These are phyloP conservation scores for Papilio protenor DNA, from an alignment of 2,888 invertebrate species.

Conservation along the genomic window DNA sequence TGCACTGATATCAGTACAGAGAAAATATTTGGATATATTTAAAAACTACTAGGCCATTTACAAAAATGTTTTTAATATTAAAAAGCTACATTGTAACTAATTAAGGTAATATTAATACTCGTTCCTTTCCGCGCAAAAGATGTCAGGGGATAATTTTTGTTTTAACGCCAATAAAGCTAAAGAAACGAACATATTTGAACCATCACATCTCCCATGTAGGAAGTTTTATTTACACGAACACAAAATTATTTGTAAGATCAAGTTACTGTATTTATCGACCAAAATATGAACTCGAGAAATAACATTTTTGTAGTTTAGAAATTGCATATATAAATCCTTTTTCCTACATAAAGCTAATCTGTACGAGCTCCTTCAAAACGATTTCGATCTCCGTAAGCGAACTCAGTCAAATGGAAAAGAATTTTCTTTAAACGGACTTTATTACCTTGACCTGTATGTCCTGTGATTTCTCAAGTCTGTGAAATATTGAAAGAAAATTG, in stretches of 20 bases:
- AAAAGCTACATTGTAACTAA: no score
- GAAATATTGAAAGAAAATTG: background rate
- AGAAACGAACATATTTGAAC: no score
- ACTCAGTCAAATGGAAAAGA: slow-evolving; percentile 2
- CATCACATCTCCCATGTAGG: no score
- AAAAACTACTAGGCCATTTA: no score
- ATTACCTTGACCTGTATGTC: background rate
- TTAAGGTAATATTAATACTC: no score
- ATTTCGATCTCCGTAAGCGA: background rate
- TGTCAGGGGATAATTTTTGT: no score
- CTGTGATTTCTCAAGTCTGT: background rate
- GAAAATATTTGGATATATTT: no score
- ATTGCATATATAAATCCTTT: background rate
- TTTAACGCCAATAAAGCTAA: no score
- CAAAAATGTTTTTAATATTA: no score
- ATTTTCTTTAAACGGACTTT: background rate
- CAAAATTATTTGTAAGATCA: background rate
- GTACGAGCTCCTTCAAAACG: background rate
- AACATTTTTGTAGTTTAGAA: background rate
- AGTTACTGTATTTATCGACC: background rate
- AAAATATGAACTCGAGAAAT: background rate
- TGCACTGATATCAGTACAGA: no score
- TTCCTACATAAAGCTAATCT: background rate
- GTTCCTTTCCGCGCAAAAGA: no score
- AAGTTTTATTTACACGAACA: background rate